Conservation (phyloP, 2,797 vertebrate genomes). For the Microctenopoma lineatum region DNA sequence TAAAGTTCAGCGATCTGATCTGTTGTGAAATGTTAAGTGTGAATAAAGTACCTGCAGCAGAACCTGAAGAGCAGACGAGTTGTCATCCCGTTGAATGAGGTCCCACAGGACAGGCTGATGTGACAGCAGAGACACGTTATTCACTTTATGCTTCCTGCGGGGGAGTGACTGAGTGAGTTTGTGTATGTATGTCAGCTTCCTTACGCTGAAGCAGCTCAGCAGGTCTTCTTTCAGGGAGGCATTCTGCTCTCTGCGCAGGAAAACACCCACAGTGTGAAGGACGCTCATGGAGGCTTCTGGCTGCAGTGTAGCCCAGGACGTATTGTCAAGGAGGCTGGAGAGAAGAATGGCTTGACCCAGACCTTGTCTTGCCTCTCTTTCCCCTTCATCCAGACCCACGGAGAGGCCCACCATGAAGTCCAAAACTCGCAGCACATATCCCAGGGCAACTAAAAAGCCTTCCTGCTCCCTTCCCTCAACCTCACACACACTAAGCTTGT, state of each 20-base stretch:
- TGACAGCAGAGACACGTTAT: conserved; percentile 50
- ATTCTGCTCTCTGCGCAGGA: conserved; percentile 85
- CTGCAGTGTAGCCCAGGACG: conserved; percentile 86
- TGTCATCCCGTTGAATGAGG: conserved; percentile 87
- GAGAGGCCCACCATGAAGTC: conserved; percentile 88
- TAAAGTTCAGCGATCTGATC: conserved; percentile 9
- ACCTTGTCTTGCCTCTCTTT: conserved; percentile 85
- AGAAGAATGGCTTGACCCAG: conserved; percentile 90
- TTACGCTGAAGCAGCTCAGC: conserved; percentile 92
- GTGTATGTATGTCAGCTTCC: conserved; percentile 52
- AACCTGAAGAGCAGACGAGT: conserved; percentile 85
- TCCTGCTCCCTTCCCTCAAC: conserved; percentile 80
- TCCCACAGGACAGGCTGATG: conserved; percentile 89
- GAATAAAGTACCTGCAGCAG: conserved; percentile 86
- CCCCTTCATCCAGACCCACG: conserved; percentile 81
- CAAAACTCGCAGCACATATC: conserved; percentile 87
- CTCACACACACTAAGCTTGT: conserved; percentile 85
- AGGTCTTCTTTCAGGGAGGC: conserved; percentile 85
- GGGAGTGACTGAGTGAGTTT: conserved; percentile 11
- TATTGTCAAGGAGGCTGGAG: conserved; percentile 91
- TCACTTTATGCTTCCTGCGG: conserved; percentile 17
- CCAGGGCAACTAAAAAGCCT: conserved; percentile 82
- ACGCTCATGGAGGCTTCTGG: conserved; percentile 85
- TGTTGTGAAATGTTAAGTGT: conserved; percentile 13
- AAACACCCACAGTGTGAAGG: conserved; percentile 86